phyloP scores from a whole-genome alignment of 2,888 invertebrate species.

The Atrina japonica region DNA sequence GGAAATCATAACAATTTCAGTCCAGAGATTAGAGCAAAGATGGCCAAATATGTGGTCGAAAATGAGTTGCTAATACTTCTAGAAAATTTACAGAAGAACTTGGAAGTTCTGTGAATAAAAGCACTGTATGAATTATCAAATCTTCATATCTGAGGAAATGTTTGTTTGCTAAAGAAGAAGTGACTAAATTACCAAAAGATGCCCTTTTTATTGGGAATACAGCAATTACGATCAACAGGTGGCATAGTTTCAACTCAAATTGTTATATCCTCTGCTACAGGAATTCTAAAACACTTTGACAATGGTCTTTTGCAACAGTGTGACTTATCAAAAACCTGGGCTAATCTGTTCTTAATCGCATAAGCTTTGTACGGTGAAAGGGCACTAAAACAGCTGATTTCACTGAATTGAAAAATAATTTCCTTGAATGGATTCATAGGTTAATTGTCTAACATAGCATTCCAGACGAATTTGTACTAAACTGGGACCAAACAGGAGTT shows the following conservation, averaged over 20 bases:
- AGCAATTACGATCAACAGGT: constrained; percentile 25
- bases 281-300: constrained; percentile 18
- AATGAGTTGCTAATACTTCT: neutral
- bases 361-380: constrained; percentile 1
- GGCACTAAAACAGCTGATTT: constrained; percentile 6
- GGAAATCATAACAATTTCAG: constrained; percentile 10
- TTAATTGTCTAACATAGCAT: constrained; percentile 25
- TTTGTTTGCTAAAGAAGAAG: constrained; percentile 1
- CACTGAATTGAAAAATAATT: neutral
- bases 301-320: neutral
- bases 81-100: constrained; percentile 2
- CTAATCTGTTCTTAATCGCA: constrained; percentile 2
- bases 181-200: constrained; percentile 5
- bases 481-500: constrained; percentile 43
- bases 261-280: constrained; percentile 29
- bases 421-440: neutral
- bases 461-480: constrained; percentile 36
- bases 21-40: constrained; percentile 16
- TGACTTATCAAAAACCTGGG: constrained; percentile 10
- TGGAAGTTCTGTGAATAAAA: constrained; percentile 1
- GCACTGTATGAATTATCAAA: constrained; percentile 10
- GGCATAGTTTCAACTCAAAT: constrained; percentile 22
- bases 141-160: neutral
- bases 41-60: constrained; percentile 17
- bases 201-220: constrained; percentile 33